Percentiles rank a stretch among this genome's conserved stretches.
Evolutionary conservation across 2,113 vertebrate genomes (phyloP).

Genomic region (Nyctibius bracteatus): DNA sequence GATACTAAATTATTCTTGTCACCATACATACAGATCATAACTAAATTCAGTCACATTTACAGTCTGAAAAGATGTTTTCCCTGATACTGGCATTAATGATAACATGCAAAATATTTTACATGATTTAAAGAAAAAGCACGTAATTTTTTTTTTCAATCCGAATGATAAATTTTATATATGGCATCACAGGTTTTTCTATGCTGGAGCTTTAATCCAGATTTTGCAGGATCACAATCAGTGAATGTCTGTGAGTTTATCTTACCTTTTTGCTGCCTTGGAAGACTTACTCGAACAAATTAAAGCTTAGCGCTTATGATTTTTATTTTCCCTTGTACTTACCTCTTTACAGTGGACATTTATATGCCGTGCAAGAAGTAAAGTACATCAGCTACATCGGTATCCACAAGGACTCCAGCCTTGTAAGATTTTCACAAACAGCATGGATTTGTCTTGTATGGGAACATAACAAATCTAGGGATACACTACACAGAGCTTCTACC

Average conservation of each 20-base stretch:
- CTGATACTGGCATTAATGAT: neutral
- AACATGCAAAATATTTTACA: neutral
- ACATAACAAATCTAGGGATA: rapidly evolving
- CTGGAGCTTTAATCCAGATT: neutral
- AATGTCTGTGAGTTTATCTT: neutral
- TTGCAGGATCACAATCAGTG: neutral
- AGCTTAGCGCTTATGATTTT: neutral
- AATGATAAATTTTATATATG: neutral
- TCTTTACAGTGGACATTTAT: neutral
- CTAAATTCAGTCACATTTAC: neutral
- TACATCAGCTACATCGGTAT: neutral
- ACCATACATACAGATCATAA: neutral
- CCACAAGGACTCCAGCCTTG: neutral
- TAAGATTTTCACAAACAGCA: neutral
- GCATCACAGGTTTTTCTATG: neutral
- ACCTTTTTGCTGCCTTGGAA: neutral
- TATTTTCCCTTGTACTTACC: neutral
- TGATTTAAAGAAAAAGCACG: neutral
- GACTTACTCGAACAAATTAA: neutral
- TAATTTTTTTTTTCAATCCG: neutral
- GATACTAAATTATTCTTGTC: neutral
- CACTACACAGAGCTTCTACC: rapidly evolving
- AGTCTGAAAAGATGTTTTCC: neutral
- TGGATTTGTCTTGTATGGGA: neutral
- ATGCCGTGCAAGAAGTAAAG: neutral